phyloP scores from a whole-genome alignment of 2,113 vertebrate species.

The Orientallactaga bullata region DNA sequence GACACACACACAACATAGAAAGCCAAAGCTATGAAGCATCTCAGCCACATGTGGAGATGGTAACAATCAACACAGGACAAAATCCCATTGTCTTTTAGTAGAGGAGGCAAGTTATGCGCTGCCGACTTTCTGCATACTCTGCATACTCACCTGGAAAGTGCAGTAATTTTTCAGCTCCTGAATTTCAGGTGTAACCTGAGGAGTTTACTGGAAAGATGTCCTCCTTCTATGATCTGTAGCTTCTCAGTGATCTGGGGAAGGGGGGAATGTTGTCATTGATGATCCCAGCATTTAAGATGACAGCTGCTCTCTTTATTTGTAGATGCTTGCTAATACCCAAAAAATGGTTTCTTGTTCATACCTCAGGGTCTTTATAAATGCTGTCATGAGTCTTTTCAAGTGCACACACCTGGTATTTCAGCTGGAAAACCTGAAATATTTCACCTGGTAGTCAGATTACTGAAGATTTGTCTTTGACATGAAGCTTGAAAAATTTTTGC shows the following conservation, averaged over 20 bases:
- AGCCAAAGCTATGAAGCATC: neutral
- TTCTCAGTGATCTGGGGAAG: conserved; percentile 50
- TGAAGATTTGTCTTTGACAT: conserved; percentile 29
- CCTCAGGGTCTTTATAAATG: conserved; percentile 53
- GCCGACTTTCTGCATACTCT: neutral
- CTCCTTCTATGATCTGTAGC: conserved; percentile 22
- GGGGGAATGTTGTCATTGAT: conserved; percentile 60
- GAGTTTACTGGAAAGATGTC: conserved; percentile 61
- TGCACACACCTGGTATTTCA: conserved; percentile 55
- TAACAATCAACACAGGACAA: neutral
- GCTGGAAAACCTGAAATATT: conserved; percentile 27
- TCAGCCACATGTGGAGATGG: neutral
- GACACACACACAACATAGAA: neutral
- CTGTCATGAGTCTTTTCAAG: conserved; percentile 60
- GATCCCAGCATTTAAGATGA: conserved; percentile 69
- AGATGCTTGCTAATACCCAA: conserved; percentile 65
- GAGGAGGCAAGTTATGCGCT: neutral
- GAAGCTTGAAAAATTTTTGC: conserved; percentile 5
- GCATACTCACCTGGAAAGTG: conserved; percentile 10
- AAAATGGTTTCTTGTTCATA: conserved; percentile 62
- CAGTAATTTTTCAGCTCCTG: conserved; percentile 43
- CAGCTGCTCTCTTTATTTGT: conserved; percentile 58
- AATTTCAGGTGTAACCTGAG: conserved; percentile 51
- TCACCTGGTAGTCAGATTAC: conserved; percentile 4
- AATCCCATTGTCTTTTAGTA: neutral